Percentiles rank a stretch among this genome's conserved stretches.
Conservation (phyloP, 2,113 vertebrate genomes). For the Herpailurus yagouaroundi region DNA sequence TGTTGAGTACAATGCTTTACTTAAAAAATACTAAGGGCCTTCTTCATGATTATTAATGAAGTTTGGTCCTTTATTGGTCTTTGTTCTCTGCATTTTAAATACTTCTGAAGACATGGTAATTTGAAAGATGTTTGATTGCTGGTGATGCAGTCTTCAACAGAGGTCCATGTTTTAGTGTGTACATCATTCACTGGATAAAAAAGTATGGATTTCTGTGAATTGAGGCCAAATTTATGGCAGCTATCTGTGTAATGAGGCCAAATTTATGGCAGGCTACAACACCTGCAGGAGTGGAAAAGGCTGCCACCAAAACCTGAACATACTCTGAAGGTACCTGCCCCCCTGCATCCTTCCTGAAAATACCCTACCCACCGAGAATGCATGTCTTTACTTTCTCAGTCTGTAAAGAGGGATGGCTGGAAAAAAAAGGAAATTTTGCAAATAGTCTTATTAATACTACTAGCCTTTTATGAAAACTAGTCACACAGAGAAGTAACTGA, state of each 20-base stretch:
- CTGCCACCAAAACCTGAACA: not conserved
- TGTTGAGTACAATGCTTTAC: not conserved
- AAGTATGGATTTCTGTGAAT: not conserved
- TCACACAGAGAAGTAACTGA: not conserved
- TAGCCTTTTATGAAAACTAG: not conserved
- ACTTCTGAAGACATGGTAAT: slow-evolving; percentile 10
- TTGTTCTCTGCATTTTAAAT: not conserved
- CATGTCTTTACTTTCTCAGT: not conserved
- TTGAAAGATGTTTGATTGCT: not conserved
- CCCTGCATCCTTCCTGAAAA: not conserved
- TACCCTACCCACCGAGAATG: not conserved
- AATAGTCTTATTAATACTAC: not conserved
- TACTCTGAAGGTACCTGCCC: not conserved
- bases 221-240: not conserved
- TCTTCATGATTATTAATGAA: not conserved
- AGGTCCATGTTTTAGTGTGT: not conserved
- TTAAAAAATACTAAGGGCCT: not conserved
- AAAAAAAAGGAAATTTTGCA: not conserved
- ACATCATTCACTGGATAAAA: not conserved
- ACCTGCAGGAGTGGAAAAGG: not conserved
- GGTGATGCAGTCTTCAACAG: not conserved
- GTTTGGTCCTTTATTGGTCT: not conserved
- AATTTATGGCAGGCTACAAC: not conserved
- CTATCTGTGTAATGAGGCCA: not conserved
- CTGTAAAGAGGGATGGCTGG: not conserved